These are phyloP conservation scores for Elmis aenea DNA, from an alignment of 2,888 invertebrate species.

Conservation along the genomic window DNA sequence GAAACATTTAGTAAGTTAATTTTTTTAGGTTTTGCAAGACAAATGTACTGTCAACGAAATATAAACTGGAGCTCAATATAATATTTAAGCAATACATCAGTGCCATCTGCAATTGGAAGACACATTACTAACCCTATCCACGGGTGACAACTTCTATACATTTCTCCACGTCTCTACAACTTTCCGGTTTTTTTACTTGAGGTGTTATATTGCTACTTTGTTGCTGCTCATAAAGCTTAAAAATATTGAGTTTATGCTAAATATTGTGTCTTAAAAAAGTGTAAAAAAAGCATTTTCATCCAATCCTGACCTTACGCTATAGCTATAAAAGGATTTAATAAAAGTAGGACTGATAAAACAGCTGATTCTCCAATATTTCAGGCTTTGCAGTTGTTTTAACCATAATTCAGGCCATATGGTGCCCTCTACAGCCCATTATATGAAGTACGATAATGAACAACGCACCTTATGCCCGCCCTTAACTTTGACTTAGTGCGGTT, in stretches of 20 bases:
- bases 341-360: too few species aligned
- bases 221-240: too few species aligned
- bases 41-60: constrained; percentile 26
- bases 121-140: constrained; percentile 13
- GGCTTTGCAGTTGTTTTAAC: constrained; percentile 27
- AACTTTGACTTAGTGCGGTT: constrained; percentile 30
- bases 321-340: too few species aligned
- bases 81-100: constrained; percentile 30
- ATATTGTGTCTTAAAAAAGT: too few species aligned
- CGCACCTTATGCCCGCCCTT: constrained; percentile 30
- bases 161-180: too few species aligned
- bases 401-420: constrained; percentile 29
- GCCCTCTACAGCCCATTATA: constrained; percentile 28
- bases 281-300: too few species aligned
- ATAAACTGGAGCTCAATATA: constrained; percentile 24
- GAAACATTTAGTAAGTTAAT: not conserved
- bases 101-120: constrained; percentile 24
- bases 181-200: too few species aligned
- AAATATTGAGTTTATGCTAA: too few species aligned
- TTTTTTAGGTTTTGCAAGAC: constrained; percentile 11
- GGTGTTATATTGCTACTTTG: too few species aligned
- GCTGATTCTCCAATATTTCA: constrained; percentile 20
- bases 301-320: too few species aligned
- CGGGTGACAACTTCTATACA: constrained; percentile 13
- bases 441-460: constrained; percentile 31